Evolutionary conservation across 2,888 invertebrate species (phyloP).

Genomic region (Tipula lateralis): DNA sequence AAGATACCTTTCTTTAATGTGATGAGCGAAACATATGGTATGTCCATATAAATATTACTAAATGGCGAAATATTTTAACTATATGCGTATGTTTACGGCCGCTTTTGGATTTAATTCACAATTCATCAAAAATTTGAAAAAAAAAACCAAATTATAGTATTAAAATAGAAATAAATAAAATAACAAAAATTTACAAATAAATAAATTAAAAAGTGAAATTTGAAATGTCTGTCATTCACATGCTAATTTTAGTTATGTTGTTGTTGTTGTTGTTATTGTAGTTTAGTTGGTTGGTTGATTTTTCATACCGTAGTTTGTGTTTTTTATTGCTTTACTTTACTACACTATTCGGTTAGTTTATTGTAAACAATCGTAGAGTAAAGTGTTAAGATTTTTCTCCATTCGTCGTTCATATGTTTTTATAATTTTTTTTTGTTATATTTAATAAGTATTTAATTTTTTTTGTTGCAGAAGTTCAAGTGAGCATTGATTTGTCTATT

Average conservation of each 20-base stretch:
- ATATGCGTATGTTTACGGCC: neutral
- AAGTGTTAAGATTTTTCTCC: neutral
- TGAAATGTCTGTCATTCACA: conserved; percentile 26
- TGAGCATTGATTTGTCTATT: neutral
- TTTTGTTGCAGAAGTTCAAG: neutral
- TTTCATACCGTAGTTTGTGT: neutral
- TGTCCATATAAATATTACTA: neutral
- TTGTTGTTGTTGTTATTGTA: neutral
- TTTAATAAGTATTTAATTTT: neutral
- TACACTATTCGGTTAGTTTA: neutral
- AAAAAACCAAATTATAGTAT: neutral
- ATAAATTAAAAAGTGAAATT: conserved; percentile 25
- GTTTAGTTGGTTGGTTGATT: neutral
- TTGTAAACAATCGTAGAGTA: neutral
- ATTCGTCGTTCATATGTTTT: neutral
- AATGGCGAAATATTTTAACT: neutral
- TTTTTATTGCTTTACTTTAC: neutral
- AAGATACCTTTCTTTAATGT: neutral
- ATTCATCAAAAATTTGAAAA: neutral
- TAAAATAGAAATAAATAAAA: neutral
- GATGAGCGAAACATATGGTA: neutral
- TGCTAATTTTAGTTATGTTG: conserved; percentile 15
- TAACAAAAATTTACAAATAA: neutral
- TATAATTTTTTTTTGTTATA: neutral
- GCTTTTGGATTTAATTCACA: neutral